Base-by-base conservation (phyloP, 1,140 invertebrate species). In the Caenorhabditis elegans region DNA sequence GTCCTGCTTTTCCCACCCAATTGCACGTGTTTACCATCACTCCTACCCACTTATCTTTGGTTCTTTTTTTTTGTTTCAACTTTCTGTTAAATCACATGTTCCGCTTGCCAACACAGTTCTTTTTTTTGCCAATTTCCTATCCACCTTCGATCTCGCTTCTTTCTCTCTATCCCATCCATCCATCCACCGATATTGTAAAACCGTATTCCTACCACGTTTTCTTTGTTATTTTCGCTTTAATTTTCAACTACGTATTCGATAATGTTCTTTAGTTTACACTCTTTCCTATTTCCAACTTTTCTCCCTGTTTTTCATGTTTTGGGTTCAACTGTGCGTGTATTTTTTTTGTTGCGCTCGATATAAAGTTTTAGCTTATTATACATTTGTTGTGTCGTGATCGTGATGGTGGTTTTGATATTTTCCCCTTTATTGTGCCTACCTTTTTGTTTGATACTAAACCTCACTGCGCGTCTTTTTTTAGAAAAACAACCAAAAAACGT, bases 61-160 rank as follows among this genome's bases (percentile, higher is more conserved):
- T 60, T 60, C 34, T 22, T 60, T 60, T 60, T 34, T 3, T 6
- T 3, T 3, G 15, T 43, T 43, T n/a, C n/a, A n/a, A n/a, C 15
- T 70, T 70, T 70, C 19, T 70, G 60, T 70, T 39, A 70, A 24
- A 70, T 70, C 60, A 70, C 60, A 70, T 70, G 60, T 70, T 70
- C 60, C 31, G 31, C 4, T 8, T 43, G 26, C 8, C 53, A 60
- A 5, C 53, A 60, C 53, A 6, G 53, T 60, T n/a, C 24, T 60
- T 22, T 60, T 60, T 34, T n/a, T 34, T 60, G n/a, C 28, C 31
- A 1, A 34, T 22, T 22, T 60, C 53, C 17, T 34, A 60, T 60
- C 53, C 53, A 34, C 28, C 8, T 60, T 60, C 13, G 28, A 60
- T 60, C 53, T 60, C 53, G 28, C 53, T 65, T 65, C 4, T 65